Base-by-base conservation (phyloP, 1,140 invertebrate species). In the Cherax destructor region DNA sequence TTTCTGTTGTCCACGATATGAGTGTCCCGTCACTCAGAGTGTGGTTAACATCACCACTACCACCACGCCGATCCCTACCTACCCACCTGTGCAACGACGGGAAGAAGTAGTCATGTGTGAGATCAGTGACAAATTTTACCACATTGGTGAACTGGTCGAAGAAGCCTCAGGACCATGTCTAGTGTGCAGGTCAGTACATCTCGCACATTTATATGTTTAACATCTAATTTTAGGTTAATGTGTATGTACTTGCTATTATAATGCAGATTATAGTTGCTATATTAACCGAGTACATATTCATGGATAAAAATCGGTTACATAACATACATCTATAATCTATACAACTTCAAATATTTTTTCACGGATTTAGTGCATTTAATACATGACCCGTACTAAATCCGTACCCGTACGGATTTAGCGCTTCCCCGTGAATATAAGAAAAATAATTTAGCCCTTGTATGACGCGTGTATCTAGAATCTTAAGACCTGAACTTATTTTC, bases 1-100 rank as follows among this genome's bases (percentile, higher is more conserved):
- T 80, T 99, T 98, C 96, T 99, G 98, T 94, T 99, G 98, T 95
- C 98, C 98, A 74, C 95, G 98, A 94, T 99, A 98, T 94, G 98
- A 98, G 94, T 99, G 98, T 94, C 98, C 97, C 16, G 97, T 98
- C 10, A 93, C 87, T 24, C 92, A 93, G 13, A 97, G 97, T 0
- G 97, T 97, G 96, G 97, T 96, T 69, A 94, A 96, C 96, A 52
- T 96, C 95, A 93, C 97, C 49, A 97, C 97, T 21, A 97, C 97
- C 92, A 97, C 97, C 84, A 87, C 92, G 21, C 92, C 93, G 16
- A 87, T 92, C 24, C 90, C 93, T 10, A 81, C 85, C 10, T 92
- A 92, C 41, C 86, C 92, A 4, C 92, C 90, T 41, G 76, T 81
- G 56, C 49, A 88, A 49, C 47, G 80, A 50, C 49, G 49, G 7